These are phyloP conservation scores for Ibidorhyncha struthersii DNA, from an alignment of 2,113 vertebrate species.

Conservation along the genomic window DNA sequence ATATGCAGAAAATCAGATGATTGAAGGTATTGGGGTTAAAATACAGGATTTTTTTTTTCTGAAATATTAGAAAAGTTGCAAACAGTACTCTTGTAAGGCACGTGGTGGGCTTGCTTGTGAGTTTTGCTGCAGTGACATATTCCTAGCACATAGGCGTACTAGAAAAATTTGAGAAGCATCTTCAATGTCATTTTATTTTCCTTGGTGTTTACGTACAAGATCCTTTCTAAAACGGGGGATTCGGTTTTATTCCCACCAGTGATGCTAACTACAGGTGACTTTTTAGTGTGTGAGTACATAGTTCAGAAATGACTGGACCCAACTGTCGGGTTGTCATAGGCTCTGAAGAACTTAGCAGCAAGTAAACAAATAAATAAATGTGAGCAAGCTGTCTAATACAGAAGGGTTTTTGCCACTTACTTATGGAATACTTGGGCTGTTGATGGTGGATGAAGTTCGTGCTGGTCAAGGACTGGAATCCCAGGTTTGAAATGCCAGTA, in stretches of 20 bases:
- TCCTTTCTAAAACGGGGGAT: not conserved
- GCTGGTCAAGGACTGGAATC: not conserved
- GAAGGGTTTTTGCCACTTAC: not conserved
- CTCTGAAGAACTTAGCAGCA: not conserved
- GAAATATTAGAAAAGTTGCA: accelerated
- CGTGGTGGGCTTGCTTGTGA: not conserved
- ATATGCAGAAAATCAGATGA: not conserved
- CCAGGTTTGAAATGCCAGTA: not conserved
- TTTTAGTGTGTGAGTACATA: not conserved
- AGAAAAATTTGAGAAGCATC: not conserved
- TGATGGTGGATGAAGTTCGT: not conserved
- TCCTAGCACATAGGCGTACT: not conserved
- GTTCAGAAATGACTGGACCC: not conserved
- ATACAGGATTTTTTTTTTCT: not conserved
- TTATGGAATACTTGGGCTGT: not conserved
- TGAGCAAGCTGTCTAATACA: not conserved
- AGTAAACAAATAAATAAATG: not conserved
- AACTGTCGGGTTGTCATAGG: not conserved
- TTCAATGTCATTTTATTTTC: not conserved
- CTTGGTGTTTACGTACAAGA: not conserved
- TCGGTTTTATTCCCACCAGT: not conserved
- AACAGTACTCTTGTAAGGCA: not conserved
- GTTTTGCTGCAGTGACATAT: not conserved
- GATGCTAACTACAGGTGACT: not conserved
- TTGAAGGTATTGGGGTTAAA: not conserved